Evolutionary conservation across 1,140 invertebrate genomes (phyloP).

Genomic region (Globodera ellingtonae): DNA sequence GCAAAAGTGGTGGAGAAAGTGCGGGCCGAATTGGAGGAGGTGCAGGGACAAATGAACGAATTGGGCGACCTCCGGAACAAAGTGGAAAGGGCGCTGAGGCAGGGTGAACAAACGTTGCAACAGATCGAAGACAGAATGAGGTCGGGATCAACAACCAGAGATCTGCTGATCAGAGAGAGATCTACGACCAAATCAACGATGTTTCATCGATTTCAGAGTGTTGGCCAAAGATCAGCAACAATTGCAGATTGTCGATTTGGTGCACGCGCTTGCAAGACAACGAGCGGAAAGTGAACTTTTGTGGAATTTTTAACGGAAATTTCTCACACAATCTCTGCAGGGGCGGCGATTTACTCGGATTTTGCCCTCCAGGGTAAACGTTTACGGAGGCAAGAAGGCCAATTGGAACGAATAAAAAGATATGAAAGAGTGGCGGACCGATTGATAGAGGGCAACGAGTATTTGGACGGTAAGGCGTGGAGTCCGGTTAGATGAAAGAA

Average conservation of each 20-base stretch:
- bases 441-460: slow-evolving; percentile 51
- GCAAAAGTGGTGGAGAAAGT: slow-evolving; percentile 45
- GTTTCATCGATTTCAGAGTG: background rate
- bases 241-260: slow-evolving; percentile 57
- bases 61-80: slow-evolving; percentile 56
- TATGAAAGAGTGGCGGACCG: slow-evolving; percentile 60
- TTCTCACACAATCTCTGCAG: slow-evolving; percentile 30
- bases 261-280: slow-evolving; percentile 54
- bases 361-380: slow-evolving; percentile 54
- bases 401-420: slow-evolving; percentile 55
- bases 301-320: background rate
- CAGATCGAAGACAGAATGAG: slow-evolving; percentile 55
- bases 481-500: too few species aligned
- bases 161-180: too few species aligned
- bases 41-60: slow-evolving; percentile 8
- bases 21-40: slow-evolving; percentile 8
- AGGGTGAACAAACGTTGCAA: slow-evolving; percentile 50
- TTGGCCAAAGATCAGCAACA: slow-evolving; percentile 57
- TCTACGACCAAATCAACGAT: too few species aligned
- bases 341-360: slow-evolving; percentile 57
- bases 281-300: slow-evolving; percentile 60
- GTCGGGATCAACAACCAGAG: slow-evolving; percentile 1
- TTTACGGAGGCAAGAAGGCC: slow-evolving; percentile 59
- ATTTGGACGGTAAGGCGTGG: slow-evolving; percentile 14
- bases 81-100: slow-evolving; percentile 56